Evolutionary conservation across 1,140 invertebrate genomes (phyloP).

Genomic region (Euura lappo): DNA sequence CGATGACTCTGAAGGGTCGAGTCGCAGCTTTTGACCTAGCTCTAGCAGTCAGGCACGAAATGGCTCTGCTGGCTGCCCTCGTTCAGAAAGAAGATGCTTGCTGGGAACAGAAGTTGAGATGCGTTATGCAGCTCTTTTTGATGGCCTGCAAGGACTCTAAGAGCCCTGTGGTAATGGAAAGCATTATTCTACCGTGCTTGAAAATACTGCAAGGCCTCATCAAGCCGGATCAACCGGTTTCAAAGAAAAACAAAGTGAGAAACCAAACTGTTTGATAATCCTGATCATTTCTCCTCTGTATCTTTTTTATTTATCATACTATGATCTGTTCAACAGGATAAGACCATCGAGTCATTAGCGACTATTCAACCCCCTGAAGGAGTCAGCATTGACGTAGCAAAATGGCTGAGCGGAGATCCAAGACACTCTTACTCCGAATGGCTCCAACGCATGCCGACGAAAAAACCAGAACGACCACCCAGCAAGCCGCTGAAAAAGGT

Average conservation of each 20-base stretch:
- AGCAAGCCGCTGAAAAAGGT: constrained; percentile 50
- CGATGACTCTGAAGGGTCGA: constrained; percentile 74
- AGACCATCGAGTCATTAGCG: constrained; percentile 63
- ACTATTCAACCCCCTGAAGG: constrained; percentile 63
- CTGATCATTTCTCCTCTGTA: neutral
- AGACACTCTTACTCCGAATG: constrained; percentile 76
- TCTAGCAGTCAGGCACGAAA: constrained; percentile 83
- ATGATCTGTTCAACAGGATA: constrained; percentile 54
- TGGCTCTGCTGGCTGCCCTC: constrained; percentile 85
- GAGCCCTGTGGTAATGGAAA: constrained; percentile 78
- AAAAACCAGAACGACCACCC: constrained; percentile 39
- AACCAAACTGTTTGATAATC: neutral
- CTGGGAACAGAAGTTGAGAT: constrained; percentile 92
- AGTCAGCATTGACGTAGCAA: constrained; percentile 74
- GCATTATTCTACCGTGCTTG: constrained; percentile 81
- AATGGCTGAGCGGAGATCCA: constrained; percentile 78
- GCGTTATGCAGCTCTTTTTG: constrained; percentile 85
- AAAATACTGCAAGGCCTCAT: constrained; percentile 83
- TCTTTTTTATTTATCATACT: constrained; percentile 20
- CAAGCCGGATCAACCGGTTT: constrained; percentile 69
- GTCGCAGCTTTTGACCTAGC: constrained; percentile 75
- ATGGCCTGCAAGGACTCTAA: constrained; percentile 75
- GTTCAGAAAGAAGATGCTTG: constrained; percentile 93
- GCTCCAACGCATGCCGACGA: constrained; percentile 66
- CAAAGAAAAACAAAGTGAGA: constrained; percentile 62